phyloP scores from a whole-genome alignment of 2,113 vertebrate genomes.

The Mobula hypostoma region DNA sequence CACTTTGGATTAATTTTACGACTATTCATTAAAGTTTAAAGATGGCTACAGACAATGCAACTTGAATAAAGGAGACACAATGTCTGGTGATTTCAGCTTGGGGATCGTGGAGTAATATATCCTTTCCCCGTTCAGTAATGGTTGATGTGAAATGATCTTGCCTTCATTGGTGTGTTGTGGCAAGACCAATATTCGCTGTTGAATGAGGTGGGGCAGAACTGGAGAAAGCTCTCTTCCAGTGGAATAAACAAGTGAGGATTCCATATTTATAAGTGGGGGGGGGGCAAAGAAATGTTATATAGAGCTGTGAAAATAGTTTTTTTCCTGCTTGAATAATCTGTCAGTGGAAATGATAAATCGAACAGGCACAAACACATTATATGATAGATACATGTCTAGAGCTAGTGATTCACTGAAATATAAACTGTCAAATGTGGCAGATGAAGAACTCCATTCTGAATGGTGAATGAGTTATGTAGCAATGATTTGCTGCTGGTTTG shows the following conservation, averaged over 20 bases:
- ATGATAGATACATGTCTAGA: conserved; percentile 15
- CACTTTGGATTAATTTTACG: not conserved
- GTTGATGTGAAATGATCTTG: not conserved
- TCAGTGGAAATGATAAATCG: conserved; percentile 13
- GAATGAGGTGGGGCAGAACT: not conserved
- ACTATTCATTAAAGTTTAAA: not conserved
- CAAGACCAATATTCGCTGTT: not conserved
- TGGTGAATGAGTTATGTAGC: not conserved
- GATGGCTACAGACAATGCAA: not conserved
- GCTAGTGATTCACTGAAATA: not conserved
- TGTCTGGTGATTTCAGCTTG: not conserved
- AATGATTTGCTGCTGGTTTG: not conserved
- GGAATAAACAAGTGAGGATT: not conserved
- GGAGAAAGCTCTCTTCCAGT: not conserved
- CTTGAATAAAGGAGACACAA: not conserved
- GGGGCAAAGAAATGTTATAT: not conserved
- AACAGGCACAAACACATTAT: not conserved
- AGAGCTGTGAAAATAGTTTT: not conserved
- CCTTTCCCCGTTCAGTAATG: not conserved
- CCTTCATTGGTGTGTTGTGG: not conserved
- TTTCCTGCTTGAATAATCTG: not conserved
- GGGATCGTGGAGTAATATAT: not conserved
- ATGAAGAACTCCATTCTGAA: not conserved
- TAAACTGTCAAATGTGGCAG: not conserved
- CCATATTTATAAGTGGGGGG: not conserved